Base-by-base conservation (phyloP, 2,113 vertebrate species). In the Synodontis membranacea region DNA sequence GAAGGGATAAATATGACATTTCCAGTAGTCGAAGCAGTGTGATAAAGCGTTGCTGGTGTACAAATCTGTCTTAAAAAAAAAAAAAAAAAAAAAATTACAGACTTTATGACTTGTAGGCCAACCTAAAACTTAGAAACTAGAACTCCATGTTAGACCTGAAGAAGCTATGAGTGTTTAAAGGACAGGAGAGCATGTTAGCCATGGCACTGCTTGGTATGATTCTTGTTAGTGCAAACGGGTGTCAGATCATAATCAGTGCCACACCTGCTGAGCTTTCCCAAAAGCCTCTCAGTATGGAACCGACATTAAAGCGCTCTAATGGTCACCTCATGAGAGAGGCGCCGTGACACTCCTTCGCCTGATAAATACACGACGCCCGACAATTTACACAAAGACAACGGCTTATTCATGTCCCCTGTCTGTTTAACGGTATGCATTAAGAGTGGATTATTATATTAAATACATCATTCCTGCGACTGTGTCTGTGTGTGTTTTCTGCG, bases 221-320 rank as follows among this genome's bases (percentile, higher is more conserved):
- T 93, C 89, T 87, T 84, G 90, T 93, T 91, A 93, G 91, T 76
- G 28, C 83, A 60, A 68, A 91, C 90, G 79, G 89, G 92, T 90
- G 93, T 94, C 90, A 93, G 87, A 92, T 93, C 88, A 92, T 93
- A 92, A 94, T 91, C 93, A 93, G 87, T 68, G 52, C 88, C 39
- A 91, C 93, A 94, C 94, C 91, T 94, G 92, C 93, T 90, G 93
- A 88, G 92, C 86, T 85, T 93, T 92, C 93, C 92, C 92, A 94
- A 90, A 92, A 93, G 88, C 89, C 88, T 81, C 89, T n/a, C 89
- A 89, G 92, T 92, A 93, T 90, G 91, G 90, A 92, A 91, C 87
- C 91, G 9, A 31, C 84, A 92, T 94, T 93, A 93, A 88, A 75
- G 84, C 54, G 12, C 88, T 92, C 78, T 93, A 92, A 94, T 91